These are phyloP conservation scores for Drosophila infuscata DNA, from an alignment of 2,888 invertebrate species.

Conservation along the genomic window DNA sequence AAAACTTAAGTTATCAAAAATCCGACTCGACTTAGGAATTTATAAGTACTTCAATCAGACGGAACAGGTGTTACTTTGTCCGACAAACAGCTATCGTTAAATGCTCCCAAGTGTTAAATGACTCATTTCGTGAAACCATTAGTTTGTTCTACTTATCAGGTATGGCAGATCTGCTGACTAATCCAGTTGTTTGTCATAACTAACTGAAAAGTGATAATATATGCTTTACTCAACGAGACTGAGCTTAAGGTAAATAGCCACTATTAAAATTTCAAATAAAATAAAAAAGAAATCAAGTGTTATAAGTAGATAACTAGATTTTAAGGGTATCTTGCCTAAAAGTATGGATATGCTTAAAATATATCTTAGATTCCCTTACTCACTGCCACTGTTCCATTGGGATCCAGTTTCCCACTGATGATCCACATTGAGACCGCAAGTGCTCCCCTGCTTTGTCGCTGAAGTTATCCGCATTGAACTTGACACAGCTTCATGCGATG, in stretches of 20 bases:
- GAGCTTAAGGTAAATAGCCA: background rate
- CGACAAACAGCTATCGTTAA: background rate
- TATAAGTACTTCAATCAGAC: background rate
- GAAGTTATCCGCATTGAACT: constrained; percentile 51
- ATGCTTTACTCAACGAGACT: too few species aligned
- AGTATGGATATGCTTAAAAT: too few species aligned
- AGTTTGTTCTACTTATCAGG: background rate
- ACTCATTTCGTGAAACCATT: background rate
- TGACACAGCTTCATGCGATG: constrained; percentile 38
- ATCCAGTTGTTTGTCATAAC: background rate
- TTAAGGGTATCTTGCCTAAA: background rate
- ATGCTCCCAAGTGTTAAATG: background rate
- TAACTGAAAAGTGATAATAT: background rate
- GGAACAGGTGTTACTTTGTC: background rate
- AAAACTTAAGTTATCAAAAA: background rate
- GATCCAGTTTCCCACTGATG: background rate
- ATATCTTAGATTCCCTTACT: background rate
- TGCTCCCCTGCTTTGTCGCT: constrained; percentile 5
- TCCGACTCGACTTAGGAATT: background rate
- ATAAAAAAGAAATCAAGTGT: background rate
- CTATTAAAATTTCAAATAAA: background rate
- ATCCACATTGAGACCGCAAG: constrained; percentile 1
- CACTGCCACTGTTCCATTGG: background rate
- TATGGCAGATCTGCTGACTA: background rate
- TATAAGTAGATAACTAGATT: background rate